Evolutionary conservation across 2,888 invertebrate genomes (phyloP).

Genomic region (Drosophila tripunctata): DNA sequence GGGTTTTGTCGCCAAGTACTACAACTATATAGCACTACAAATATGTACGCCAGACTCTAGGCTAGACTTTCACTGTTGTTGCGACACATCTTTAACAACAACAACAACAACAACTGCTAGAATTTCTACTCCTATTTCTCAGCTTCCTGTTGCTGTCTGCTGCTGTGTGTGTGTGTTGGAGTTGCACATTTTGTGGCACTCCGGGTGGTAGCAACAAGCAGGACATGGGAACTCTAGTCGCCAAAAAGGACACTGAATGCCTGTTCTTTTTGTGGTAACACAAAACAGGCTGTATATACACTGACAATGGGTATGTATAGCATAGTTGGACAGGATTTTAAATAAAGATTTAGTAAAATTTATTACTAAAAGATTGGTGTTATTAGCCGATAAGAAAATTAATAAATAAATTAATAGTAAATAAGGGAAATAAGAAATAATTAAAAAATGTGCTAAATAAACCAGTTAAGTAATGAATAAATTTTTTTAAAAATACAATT

Average conservation of each 20-base stretch:
- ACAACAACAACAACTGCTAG: background rate
- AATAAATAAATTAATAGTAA: no score
- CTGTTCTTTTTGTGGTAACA: constrained; percentile 54
- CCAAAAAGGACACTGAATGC: constrained; percentile 51
- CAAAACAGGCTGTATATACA: constrained; percentile 19
- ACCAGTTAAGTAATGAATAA: no score
- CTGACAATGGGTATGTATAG: background rate
- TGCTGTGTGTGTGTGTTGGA: constrained; percentile 13
- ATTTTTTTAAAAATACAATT: background rate
- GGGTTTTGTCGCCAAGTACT: background rate
- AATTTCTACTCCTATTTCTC: background rate
- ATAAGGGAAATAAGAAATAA: no score
- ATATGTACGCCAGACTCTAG: no score
- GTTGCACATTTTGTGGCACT: constrained; percentile 48
- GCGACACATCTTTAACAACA: background rate
- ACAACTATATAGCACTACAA: background rate
- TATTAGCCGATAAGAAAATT: no score
- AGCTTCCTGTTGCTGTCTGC: constrained; percentile 13
- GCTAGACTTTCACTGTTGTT: constrained; percentile 60
- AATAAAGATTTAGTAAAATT: no score
- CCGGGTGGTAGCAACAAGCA: constrained; percentile 42
- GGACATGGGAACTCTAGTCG: constrained; percentile 20
- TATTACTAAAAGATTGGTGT: no score
- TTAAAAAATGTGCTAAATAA: no score
- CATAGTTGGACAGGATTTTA: no score